Percentiles rank a stretch among this genome's conserved stretches.
Evolutionary conservation across 1,140 invertebrate genomes (phyloP).

Genomic region (Eueides isabella): DNA sequence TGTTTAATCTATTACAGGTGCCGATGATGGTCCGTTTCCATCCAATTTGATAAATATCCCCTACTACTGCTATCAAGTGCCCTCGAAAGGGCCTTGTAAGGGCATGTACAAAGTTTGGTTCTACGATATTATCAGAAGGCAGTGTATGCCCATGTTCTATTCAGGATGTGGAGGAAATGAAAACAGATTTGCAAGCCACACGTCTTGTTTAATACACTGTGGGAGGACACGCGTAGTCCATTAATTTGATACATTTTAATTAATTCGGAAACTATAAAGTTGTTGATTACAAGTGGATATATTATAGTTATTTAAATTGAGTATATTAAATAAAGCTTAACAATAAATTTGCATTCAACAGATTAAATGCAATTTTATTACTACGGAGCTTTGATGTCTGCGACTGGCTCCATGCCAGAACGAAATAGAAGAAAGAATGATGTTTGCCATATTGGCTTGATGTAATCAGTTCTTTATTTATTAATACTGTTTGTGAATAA

Average conservation of each 20-base stretch:
- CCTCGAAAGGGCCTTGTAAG: slow-evolving; percentile 63
- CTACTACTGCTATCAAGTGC: slow-evolving; percentile 71
- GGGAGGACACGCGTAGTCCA: slow-evolving; percentile 41
- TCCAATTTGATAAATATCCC: slow-evolving; percentile 64
- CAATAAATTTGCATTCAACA: not conserved
- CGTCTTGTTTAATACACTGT: slow-evolving; percentile 58
- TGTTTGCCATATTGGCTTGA: not conserved
- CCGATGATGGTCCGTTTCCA: slow-evolving; percentile 66
- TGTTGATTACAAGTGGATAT: no score
- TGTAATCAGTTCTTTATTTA: slow-evolving; percentile 35
- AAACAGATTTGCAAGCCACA: slow-evolving; percentile 60
- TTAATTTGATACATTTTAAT: slow-evolving; percentile 12
- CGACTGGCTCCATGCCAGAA: slow-evolving; percentile 25
- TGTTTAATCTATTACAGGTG: slow-evolving; percentile 56
- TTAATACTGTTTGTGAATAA: slow-evolving; percentile 23
- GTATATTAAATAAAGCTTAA: no score
- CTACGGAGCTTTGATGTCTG: slow-evolving; percentile 24
- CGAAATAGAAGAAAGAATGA: slow-evolving; percentile 26
- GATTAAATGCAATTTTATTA: slow-evolving; percentile 26
- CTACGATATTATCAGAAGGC: slow-evolving; percentile 62
- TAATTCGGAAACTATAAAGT: not conserved
- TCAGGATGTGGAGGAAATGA: slow-evolving; percentile 74
- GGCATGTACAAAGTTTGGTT: slow-evolving; percentile 61
- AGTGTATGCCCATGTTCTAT: slow-evolving; percentile 70
- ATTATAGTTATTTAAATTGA: no score